Base-by-base conservation (phyloP, 2,113 vertebrate genomes). In the Lates calcarifer region DNA sequence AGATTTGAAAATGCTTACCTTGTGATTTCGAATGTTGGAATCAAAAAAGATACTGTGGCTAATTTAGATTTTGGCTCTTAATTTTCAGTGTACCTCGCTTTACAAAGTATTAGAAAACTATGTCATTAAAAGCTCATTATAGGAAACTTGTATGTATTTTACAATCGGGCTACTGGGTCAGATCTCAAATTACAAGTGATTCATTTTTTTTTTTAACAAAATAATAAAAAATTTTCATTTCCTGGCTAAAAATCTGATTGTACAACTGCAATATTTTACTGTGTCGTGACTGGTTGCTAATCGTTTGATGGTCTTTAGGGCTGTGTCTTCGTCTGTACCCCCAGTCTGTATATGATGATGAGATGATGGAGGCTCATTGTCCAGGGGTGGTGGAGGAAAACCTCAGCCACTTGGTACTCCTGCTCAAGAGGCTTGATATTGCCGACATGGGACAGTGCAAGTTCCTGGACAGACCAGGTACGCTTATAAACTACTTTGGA, bases 391-490 rank as follows among this genome's bases (percentile, higher is more conserved):
- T 94, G 0, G 97, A 99, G 90, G 96, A 96, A 65, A 97, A 98
- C 89, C 95, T 99, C 77, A 97, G 94, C 92, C 91, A 93, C 92
- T 55, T 93, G 72, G 97, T 97, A 29, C 95, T 98, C 17, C 95
- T 97, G 89, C 91, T 98, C 79, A 99, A 99, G 91, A 96, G 97
- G 77, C 94, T 98, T 33, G 96, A 96, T 82, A 96, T 98, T 0
- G 96, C 97, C 0, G 97, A 97, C 63, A 90, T 98, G 53, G 90
- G 96, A 67, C 96, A 95, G 85, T 97, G 96, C 60, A 95, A 97
- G 91, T 97, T 99, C 93, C 89, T 98, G 64, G 96, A 94, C 90
- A 92, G 95, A 77, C 97, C 97, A 94, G 96, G 97, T 97, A 78
- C 29, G 2, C 37, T 20, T 47, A 37, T 5, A 9, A 62, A n/a